Evolutionary conservation across 2,888 invertebrate species (phyloP).

Genomic region (Dioctria rufipes): DNA sequence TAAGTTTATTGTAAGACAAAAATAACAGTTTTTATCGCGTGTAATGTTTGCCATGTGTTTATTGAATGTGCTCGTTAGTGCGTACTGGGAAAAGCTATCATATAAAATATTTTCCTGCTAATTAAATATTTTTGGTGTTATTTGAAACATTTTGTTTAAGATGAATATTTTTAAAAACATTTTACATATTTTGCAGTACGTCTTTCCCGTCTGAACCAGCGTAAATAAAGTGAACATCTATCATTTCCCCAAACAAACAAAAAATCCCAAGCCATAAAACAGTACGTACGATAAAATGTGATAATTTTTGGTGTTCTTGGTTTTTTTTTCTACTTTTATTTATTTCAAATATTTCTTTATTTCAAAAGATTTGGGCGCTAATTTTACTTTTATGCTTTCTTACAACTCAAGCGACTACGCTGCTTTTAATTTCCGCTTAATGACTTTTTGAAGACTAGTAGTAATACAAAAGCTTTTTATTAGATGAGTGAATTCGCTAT

Average conservation of each 20-base stretch:
- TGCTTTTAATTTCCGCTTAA: too few species aligned
- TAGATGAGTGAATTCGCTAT: too few species aligned
- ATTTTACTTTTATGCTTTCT: background rate
- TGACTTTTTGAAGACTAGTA: too few species aligned
- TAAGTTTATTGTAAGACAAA: background rate
- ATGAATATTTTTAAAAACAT: conserved; percentile 34
- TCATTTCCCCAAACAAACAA: conserved; percentile 59
- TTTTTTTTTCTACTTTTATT: conserved; percentile 14
- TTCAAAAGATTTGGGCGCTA: background rate
- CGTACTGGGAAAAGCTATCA: conserved; percentile 51
- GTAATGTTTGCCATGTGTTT: background rate
- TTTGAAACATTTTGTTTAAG: background rate
- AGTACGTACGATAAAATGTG: conserved; percentile 58
- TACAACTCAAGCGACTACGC: background rate
- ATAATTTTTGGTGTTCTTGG: conserved; percentile 21
- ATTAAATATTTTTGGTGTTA: conserved; percentile 10
- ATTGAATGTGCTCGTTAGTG: conserved; percentile 23
- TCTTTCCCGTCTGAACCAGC: conserved; percentile 90
- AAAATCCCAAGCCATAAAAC: conserved; percentile 58
- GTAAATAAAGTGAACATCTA: conserved; percentile 69
- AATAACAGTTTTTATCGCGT: background rate
- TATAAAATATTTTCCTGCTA: conserved; percentile 46
- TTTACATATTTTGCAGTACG: conserved; percentile 83
- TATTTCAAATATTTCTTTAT: conserved; percentile 26
- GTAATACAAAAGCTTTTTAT: too few species aligned